Conservation (phyloP, 2,113 vertebrate genomes). For the Rynchops niger region DNA sequence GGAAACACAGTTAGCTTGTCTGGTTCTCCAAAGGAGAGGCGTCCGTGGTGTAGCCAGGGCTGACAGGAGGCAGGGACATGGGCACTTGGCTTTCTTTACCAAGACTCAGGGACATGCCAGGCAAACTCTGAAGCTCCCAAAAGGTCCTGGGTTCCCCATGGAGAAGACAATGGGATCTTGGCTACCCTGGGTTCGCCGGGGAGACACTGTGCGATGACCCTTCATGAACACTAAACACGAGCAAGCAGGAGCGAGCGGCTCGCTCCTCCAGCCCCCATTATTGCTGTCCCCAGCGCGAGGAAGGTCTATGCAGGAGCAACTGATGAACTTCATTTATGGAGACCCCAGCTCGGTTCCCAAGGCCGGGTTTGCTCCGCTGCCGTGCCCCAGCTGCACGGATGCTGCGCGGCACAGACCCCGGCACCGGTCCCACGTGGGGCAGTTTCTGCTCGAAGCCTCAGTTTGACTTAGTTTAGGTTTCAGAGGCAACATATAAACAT, state of each 20-base stretch:
- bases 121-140: not conserved
- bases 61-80: not conserved
- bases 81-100: not conserved
- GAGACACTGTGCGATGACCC: not conserved
- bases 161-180: not conserved
- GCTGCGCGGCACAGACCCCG: rapidly evolving
- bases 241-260: not conserved
- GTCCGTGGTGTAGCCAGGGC: rapidly evolving
- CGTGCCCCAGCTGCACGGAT: not conserved
- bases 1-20: not conserved
- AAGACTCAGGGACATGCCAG: not conserved
- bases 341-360: not conserved
- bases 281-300: not conserved
- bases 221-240: rapidly evolving
- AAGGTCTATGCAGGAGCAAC: not conserved
- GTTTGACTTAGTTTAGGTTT: slow-evolving; percentile 12
- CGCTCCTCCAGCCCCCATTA: rapidly evolving
- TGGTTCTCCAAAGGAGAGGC: not conserved
- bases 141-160: not conserved
- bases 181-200: not conserved
- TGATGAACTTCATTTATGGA: not conserved
- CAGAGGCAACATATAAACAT: slow-evolving; percentile 36
- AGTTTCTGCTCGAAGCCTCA: not conserved
- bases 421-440: not conserved
- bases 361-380: not conserved